Evolutionary conservation across 2,797 vertebrate species (phyloP).

Genomic region (Xiphophorus birchmanni): DNA sequence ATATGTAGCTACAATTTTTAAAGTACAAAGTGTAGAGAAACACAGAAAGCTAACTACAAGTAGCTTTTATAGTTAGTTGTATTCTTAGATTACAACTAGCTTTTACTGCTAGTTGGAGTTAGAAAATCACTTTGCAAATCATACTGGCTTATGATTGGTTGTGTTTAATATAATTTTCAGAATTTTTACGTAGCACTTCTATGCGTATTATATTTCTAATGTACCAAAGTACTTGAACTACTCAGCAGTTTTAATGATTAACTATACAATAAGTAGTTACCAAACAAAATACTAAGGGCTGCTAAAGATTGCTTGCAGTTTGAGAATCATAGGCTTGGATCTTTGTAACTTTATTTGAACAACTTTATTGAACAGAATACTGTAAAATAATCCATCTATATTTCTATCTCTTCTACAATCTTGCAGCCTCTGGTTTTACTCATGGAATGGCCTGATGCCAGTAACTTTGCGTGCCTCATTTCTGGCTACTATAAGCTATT

Average conservation of each 20-base stretch:
- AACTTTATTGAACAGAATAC: slow-evolving; percentile 23
- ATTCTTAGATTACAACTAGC: neutral
- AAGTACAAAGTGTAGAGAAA: neutral
- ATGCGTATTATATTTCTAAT: neutral
- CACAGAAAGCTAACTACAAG: neutral
- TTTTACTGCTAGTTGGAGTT: neutral
- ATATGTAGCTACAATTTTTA: neutral
- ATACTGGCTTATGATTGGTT: neutral
- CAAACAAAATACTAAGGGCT: neutral
- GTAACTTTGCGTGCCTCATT: slow-evolving; percentile 96
- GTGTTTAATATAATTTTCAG: neutral
- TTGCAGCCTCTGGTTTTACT: slow-evolving; percentile 92
- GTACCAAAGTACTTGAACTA: neutral
- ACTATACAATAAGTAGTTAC: neutral
- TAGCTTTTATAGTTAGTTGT: neutral
- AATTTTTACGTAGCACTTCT: neutral
- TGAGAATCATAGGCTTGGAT: neutral
- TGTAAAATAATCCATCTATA: slow-evolving; percentile 47
- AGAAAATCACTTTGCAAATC: neutral
- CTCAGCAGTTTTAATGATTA: neutral
- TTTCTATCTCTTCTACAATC: slow-evolving; percentile 48
- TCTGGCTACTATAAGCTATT: slow-evolving; percentile 97
- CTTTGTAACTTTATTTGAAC: slow-evolving; percentile 18
- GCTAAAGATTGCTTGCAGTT: neutral
- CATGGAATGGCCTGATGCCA: slow-evolving; percentile 99